Evolutionary conservation across 1,140 invertebrate species (phyloP).

Genomic region (Macrobrachium nipponense): DNA sequence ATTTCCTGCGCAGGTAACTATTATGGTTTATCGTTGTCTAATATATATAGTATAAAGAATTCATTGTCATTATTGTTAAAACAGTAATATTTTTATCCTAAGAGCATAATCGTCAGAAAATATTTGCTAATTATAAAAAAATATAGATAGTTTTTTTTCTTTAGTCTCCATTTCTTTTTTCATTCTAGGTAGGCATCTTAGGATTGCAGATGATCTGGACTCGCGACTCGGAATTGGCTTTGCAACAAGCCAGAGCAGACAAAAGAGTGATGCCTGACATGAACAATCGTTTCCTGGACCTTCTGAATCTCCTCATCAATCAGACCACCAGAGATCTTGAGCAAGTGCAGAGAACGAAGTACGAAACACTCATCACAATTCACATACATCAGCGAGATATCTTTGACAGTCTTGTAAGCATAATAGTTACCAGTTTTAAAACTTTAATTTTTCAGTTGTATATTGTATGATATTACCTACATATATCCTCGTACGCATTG

Average conservation of each 20-base stretch:
- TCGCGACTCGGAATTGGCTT: slow-evolving; percentile 87
- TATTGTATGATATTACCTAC: too few relatives aligned
- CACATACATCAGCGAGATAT: slow-evolving; percentile 98
- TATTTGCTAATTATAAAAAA: too few relatives aligned
- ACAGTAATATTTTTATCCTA: too few relatives aligned
- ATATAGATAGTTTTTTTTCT: too few relatives aligned
- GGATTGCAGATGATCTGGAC: slow-evolving; percentile 99
- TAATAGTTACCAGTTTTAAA: too few relatives aligned
- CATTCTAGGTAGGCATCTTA: slow-evolving; percentile 83
- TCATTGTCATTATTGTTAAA: too few relatives aligned
- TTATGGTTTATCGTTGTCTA: too few relatives aligned
- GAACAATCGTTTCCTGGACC: slow-evolving; percentile 92
- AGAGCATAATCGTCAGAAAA: too few relatives aligned
- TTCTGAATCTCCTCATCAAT: slow-evolving; percentile 93
- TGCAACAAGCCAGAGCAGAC: slow-evolving; percentile 89
- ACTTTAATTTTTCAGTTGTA: too few relatives aligned
- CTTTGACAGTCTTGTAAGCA: slow-evolving; percentile 94
- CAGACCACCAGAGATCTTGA: slow-evolving; percentile 93
- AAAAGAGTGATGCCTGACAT: slow-evolving; percentile 96
- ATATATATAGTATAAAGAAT: too few relatives aligned
- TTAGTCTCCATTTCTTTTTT: background rate
- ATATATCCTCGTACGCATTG: too few relatives aligned
- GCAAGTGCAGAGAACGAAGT: slow-evolving; percentile 93
- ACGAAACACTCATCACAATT: slow-evolving; percentile 96
- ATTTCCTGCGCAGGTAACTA: slow-evolving; percentile 87